Conservation (phyloP, 64 coral and sea anemone genomes). For the Montipora cactus region DNA sequence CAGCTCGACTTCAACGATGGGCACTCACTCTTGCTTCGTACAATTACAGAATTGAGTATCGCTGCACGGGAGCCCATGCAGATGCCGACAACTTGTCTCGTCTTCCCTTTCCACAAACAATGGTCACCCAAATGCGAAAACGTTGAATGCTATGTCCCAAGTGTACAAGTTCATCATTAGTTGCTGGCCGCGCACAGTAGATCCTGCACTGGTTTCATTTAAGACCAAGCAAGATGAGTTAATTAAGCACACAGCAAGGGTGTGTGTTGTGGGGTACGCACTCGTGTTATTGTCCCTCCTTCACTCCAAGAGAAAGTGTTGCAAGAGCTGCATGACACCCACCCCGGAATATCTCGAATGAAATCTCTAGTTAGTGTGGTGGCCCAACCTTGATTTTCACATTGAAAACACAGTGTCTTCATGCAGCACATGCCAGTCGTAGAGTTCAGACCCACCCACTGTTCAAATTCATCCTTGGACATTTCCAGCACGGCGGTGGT, state of each 20-base stretch:
- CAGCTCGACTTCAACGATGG: constrained; percentile 58
- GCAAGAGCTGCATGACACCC: constrained; percentile 56
- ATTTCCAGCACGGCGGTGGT: too few species aligned
- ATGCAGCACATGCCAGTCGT: too few species aligned
- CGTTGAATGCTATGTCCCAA: constrained; percentile 28
- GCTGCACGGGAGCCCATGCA: not conserved
- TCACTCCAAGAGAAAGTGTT: constrained; percentile 56
- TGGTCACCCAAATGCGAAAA: constrained; percentile 43
- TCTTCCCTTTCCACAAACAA: constrained; percentile 55
- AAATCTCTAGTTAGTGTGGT: constrained; percentile 10
- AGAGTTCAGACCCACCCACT: too few species aligned
- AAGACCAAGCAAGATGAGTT: constrained; percentile 62
- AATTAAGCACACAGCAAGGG: constrained; percentile 28
- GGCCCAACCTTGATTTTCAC: too few species aligned
- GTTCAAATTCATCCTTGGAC: too few species aligned
- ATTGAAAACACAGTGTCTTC: too few species aligned
- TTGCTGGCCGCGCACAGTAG: constrained; percentile 47
- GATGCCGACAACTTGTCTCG: not conserved
- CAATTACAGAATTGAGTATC: constrained; percentile 8
- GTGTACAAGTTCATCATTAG: constrained; percentile 41
- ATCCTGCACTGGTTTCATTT: constrained; percentile 56
- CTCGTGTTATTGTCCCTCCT: constrained; percentile 48
- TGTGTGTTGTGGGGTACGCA: constrained; percentile 17
- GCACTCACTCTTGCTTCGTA: constrained; percentile 27
- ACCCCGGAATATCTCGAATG: constrained; percentile 55